Evolutionary conservation across 2,888 invertebrate species (phyloP), one percentile per base, ranked within the genome.

Genomic region (Dryobotodes eremita): DNA sequence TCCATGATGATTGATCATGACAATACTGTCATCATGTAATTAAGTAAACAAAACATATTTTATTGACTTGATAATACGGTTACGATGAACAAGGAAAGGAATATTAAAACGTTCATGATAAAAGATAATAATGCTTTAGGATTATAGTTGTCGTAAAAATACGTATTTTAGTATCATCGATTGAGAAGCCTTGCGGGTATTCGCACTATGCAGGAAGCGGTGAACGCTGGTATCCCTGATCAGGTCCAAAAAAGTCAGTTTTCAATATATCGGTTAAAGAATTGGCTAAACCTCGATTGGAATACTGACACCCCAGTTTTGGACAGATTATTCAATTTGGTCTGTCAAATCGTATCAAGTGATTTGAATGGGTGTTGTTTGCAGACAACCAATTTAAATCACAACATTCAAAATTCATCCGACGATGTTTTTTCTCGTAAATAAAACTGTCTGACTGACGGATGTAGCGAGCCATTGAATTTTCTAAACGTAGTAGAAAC

Each of bases 401-500:
- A 61, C 20, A n/a, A 42, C 26, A 75, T 75, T 48, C 5, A 26
- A 76, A 36, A 53, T 68, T 65, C 26, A 31, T 20, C 26, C 23
- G 23, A 31, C 1, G 23, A 26, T 5, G 26, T 15, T 15, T 42
- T 23, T 26, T 23, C 15, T 15, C n/a, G 42, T 68, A 66, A 55
- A 66, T 80, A 23, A 53, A 23, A 36, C n/a, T 70, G 23, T 1
- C 50, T 71, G 46, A 26, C 48, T 71, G 26, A 15, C 55, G 71
- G 53, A 83, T 55, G 57, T 53, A 62, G 15, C 69, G 15, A 66
- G 31, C 42, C 62, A 66, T 64, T 55, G 57, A 46, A 71, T 73
- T 82, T 74, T 71, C 11, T 79, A 68, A 73, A 71, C 61, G 57
- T 55, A 26, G 48, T 73, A 57, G 50, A 66, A 68, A 69, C 62